Base-by-base conservation (phyloP, 1,140 invertebrate genomes). In the Asobara japonica region DNA sequence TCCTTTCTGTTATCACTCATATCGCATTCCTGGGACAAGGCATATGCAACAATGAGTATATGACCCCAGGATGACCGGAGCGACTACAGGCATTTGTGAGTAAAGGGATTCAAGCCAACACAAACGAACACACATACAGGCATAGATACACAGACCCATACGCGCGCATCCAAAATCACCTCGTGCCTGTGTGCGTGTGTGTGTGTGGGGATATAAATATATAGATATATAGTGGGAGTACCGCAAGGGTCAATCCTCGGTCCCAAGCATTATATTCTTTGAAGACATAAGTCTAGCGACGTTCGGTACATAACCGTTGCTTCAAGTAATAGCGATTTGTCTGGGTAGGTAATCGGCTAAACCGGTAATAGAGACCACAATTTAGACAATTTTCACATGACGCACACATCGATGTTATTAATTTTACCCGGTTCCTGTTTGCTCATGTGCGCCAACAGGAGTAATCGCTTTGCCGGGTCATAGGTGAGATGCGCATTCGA, bases 191-290 rank as follows among this genome's bases (percentile, higher is more conserved):
- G n/a, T n/a, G 11, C 31, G 5, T 36, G n/a, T n/a, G n/a, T n/a
- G n/a, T n/a, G n/a, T n/a, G n/a, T n/a, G n/a, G n/a, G n/a, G n/a
- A n/a, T n/a, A 36, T 11, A 36, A 5, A 36, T 36, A 36, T 61
- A 18, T 82, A 77, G 81, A 56, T 25, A 56, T 4, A 18, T 56
- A 22, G 51, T 56, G 82, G 83, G 82, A 84, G 82, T 83, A 84
- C 79, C 81, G 80, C 80, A 84, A 84, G 82, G 83, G 82, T 83
- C 82, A 83, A 84, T 83, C 81, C 79, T 33, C 45, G 48, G 29
- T 56, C 41, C 48, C 66, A 48, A 56, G 27, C 67, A 69, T 69
- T 69, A 69, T 69, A 69, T 65, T 72, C 62, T 18, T 13, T 25
- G 20, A 31, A 69, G 48, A 30, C 31, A 30, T 11, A 41, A 22